Percentiles rank a stretch among this genome's conserved stretches.
Conservation (phyloP, 2,888 invertebrate species). For the Plebejus anna region DNA sequence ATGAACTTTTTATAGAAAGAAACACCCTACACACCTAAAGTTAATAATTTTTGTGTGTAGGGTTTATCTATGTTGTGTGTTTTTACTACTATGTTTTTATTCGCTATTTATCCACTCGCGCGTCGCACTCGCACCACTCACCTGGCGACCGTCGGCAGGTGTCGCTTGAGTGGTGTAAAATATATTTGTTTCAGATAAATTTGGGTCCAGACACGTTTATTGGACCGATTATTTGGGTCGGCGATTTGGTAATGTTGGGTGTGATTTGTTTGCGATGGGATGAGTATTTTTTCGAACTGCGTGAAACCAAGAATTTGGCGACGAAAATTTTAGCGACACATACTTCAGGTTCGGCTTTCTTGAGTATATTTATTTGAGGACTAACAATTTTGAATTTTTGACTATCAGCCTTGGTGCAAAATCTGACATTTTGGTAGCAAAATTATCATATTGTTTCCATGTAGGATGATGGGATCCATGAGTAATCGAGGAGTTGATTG, state of each 20-base stretch:
- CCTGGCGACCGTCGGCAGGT: too few species aligned
- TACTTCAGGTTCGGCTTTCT: constrained; percentile 46
- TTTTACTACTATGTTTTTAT: not conserved
- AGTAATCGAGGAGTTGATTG: too few species aligned
- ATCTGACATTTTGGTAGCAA: too few species aligned
- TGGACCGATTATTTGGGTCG: constrained; percentile 39
- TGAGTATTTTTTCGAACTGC: constrained; percentile 50
- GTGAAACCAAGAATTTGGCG: constrained; percentile 51
- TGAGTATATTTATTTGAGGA: not conserved
- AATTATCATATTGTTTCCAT: too few species aligned
- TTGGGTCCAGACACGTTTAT: constrained; percentile 38
- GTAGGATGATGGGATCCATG: too few species aligned
- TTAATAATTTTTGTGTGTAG: too few species aligned
- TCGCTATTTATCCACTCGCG: not conserved
- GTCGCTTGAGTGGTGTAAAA: too few species aligned
- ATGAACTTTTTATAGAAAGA: too few species aligned
- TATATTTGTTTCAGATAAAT: constrained; percentile 39
- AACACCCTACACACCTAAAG: too few species aligned
- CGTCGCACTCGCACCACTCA: too few species aligned
- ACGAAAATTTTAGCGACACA: constrained; percentile 51
- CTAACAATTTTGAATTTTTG: not conserved
- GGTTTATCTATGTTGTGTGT: too few species aligned
- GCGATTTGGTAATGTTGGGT: constrained; percentile 43
- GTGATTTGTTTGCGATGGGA: constrained; percentile 50
- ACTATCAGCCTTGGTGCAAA: not conserved